Evolutionary conservation across 2,113 vertebrate genomes (phyloP).

Genomic region (Tangachromis dhanisi): DNA sequence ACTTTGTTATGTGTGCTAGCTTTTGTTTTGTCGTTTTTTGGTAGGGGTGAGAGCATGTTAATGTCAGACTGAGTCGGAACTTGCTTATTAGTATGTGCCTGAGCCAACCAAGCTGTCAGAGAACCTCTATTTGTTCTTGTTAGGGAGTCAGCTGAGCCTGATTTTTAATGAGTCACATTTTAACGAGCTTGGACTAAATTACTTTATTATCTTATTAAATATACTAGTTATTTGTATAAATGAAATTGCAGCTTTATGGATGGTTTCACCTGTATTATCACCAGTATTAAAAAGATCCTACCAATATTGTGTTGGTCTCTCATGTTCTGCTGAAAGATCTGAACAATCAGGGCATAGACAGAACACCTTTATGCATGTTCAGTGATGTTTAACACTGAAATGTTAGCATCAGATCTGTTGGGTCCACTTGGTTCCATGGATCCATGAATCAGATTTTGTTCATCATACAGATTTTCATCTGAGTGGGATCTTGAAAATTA

Average conservation of each 20-base stretch:
- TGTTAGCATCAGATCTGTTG: not conserved
- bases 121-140: not conserved
- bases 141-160: not conserved
- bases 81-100: not conserved
- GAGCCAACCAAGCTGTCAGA: not conserved
- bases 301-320: not conserved
- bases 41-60: not conserved
- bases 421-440: not conserved
- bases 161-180: not conserved
- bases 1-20: not conserved
- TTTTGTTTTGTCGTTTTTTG: not conserved
- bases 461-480: not conserved
- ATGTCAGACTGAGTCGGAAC: not conserved
- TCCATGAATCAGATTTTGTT: not conserved
- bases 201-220: not conserved
- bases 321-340: not conserved
- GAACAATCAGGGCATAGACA: not conserved
- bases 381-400: not conserved
- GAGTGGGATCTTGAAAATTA: not conserved
- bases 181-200: not conserved
- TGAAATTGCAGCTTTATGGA: not conserved
- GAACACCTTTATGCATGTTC: not conserved
- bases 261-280: not conserved
- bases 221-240: not conserved
- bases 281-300: not conserved